These are phyloP conservation scores for Notocelia uddmanniana DNA, from an alignment of 2,888 invertebrate species.

Conservation along the genomic window DNA sequence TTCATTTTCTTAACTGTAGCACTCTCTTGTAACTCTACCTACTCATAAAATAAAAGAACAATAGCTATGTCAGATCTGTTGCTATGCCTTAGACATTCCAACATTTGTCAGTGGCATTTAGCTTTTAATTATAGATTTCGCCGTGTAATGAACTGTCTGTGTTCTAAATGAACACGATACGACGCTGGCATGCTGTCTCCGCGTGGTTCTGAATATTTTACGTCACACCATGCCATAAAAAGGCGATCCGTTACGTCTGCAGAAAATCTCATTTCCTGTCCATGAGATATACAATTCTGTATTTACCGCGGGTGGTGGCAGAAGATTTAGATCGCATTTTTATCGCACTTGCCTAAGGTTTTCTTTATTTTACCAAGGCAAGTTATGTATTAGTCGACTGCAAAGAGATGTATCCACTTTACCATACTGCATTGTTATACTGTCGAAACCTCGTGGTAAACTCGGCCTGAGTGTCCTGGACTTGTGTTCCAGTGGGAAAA, in stretches of 20 bases:
- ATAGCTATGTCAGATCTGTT: background rate
- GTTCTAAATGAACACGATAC: constrained; percentile 2
- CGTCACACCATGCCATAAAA: background rate
- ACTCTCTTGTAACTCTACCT: background rate
- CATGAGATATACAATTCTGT: no score
- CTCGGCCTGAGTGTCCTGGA: no score
- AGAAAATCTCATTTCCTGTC: background rate
- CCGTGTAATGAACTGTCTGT: constrained; percentile 23
- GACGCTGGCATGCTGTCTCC: background rate
- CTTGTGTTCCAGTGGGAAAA: no score
- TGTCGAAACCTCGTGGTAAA: no score
- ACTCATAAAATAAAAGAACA: background rate
- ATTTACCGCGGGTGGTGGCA: no score
- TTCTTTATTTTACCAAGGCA: no score
- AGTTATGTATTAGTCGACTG: no score
- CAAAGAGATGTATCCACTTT: no score
- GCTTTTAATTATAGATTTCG: constrained; percentile 32
- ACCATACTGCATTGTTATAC: no score
- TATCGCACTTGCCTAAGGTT: no score
- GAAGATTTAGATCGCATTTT: no score
- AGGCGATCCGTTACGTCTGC: background rate
- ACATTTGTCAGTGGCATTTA: background rate
- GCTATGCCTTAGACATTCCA: background rate
- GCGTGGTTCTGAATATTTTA: background rate
- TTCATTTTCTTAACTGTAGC: no score